A percentile compares a stretch with the other conserved stretches of the same genome.
Conservation (phyloP, 1,140 invertebrate genomes). For the Daktulosphaira vitifoliae region DNA sequence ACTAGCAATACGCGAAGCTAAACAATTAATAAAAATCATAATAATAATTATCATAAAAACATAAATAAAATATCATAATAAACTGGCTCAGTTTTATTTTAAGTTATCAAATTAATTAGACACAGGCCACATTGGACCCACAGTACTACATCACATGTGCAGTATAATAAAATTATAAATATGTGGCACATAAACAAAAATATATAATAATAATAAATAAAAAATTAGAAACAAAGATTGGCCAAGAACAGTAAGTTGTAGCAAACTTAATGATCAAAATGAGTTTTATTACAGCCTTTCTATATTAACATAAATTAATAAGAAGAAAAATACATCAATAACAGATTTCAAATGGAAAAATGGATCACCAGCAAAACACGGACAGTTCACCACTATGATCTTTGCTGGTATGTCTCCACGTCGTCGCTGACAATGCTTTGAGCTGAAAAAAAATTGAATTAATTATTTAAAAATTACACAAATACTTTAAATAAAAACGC, state of each 20-base stretch:
- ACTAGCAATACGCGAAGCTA: conserved; percentile 1
- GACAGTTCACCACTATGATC: conserved; percentile 58
- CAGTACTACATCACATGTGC: background rate
- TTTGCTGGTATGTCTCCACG: conserved; percentile 51
- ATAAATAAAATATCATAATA: conserved; percentile 13
- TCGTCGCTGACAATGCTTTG: conserved; percentile 57
- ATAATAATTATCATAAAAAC: conserved; percentile 16
- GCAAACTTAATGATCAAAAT: too few relatives aligned
- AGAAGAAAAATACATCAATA: too few relatives aligned
- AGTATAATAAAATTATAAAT: background rate
- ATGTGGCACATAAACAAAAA: background rate
- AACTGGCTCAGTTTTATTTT: conserved; percentile 21
- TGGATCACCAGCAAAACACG: conserved; percentile 59
- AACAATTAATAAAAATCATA: background rate
- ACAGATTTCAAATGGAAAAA: too few relatives aligned
- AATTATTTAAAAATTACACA: too few relatives aligned
- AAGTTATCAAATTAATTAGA: background rate
- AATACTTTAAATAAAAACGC: too few relatives aligned
- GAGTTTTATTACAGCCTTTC: too few relatives aligned
- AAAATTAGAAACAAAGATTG: too few relatives aligned
- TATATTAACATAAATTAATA: too few relatives aligned
- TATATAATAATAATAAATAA: too few relatives aligned
- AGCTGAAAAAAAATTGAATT: conserved; percentile 49
- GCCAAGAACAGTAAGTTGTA: too few relatives aligned
- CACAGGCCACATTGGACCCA: background rate